These are phyloP conservation scores for Lepilemur ruficaudatus DNA, from an alignment of 2,797 vertebrate species.

Conservation along the genomic window DNA sequence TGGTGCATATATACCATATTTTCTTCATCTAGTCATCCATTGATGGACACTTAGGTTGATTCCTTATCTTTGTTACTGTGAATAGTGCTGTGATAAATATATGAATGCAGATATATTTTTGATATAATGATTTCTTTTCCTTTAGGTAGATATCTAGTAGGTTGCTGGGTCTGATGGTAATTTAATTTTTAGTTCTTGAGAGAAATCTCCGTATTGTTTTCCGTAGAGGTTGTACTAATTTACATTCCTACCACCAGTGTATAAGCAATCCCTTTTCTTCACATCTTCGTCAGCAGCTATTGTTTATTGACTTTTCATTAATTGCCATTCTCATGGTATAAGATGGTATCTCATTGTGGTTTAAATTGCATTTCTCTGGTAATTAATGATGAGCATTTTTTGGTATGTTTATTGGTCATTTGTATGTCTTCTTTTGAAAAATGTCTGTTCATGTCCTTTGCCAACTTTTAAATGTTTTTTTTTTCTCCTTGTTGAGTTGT, in stretches of 20 bases:
- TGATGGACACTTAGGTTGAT: background rate
- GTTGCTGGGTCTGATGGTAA: background rate
- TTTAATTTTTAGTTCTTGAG: background rate
- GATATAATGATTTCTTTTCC: background rate
- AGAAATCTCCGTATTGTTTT: background rate
- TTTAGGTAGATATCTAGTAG: background rate
- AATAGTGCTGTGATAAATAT: background rate
- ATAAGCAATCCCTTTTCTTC: background rate
- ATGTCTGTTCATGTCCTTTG: background rate
- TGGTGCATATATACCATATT: background rate
- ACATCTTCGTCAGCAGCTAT: background rate
- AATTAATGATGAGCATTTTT: background rate
- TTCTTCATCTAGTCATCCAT: background rate
- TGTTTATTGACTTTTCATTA: background rate
- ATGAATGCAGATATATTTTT: background rate
- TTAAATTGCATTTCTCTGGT: background rate
- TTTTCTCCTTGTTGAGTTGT: background rate
- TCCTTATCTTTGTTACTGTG: background rate
- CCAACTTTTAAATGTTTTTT: background rate
- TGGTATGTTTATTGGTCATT: background rate
- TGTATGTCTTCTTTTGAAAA: background rate
- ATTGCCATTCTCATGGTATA: background rate
- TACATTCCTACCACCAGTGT: background rate
- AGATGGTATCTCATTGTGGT: background rate
- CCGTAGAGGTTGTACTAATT: background rate